Evolutionary conservation across 1,140 invertebrate species (phyloP).

Genomic region (Pseudomyrmex dendroicus): DNA sequence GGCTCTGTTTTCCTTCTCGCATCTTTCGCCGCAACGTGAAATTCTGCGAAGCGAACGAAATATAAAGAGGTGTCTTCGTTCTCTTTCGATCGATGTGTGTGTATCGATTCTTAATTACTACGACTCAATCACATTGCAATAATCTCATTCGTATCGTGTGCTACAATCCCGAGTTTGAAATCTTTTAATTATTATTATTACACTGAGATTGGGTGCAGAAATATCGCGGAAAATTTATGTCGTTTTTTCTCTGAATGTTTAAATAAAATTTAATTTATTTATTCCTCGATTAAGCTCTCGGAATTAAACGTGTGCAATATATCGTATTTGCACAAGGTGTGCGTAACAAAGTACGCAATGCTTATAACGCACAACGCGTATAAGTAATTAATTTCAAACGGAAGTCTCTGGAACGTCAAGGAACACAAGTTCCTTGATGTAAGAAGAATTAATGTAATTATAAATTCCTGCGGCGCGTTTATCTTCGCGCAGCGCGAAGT

Average conservation of each 20-base stretch:
- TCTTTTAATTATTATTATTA: no score
- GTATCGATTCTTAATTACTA: slow-evolving; percentile 43
- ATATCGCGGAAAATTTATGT: not conserved
- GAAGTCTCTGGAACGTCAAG: slow-evolving; percentile 41
- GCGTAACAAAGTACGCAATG: not conserved
- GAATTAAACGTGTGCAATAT: slow-evolving; percentile 25
- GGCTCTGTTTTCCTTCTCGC: slow-evolving; percentile 7
- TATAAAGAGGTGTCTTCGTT: not conserved
- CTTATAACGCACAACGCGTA: not conserved
- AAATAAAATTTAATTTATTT: not conserved
- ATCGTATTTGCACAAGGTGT: slow-evolving; percentile 29
- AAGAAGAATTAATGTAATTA: slow-evolving; percentile 52
- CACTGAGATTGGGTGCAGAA: no score
- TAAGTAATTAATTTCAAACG: slow-evolving; percentile 51
- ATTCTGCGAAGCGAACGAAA: slow-evolving; percentile 36
- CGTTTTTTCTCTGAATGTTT: not conserved
- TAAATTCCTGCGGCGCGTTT: slow-evolving; percentile 45
- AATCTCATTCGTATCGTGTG: not conserved
- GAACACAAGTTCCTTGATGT: slow-evolving; percentile 45
- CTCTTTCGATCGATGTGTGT: not conserved
- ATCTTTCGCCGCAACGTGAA: slow-evolving; percentile 40
- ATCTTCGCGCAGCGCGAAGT: not conserved
- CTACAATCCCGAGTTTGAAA: slow-evolving; percentile 5
- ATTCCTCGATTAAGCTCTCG: not conserved
- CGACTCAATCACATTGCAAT: slow-evolving; percentile 23